These are phyloP conservation scores for Drosophila fulvimacula DNA, from an alignment of 2,888 invertebrate species.

Conservation along the genomic window DNA sequence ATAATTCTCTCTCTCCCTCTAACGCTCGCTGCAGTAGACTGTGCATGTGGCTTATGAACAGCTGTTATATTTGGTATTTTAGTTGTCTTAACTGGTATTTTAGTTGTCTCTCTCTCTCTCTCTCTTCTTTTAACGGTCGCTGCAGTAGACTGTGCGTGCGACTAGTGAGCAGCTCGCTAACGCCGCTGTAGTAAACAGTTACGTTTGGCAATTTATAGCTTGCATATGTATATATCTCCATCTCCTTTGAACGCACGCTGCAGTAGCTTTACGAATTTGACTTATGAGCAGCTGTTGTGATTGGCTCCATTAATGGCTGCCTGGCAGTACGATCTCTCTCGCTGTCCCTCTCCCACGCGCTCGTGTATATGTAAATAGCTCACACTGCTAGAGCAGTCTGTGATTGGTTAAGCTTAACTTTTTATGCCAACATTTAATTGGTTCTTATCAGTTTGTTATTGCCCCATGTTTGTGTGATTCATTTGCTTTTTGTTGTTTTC, in stretches of 20 bases:
- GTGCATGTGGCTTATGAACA: background rate
- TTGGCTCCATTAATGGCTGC: background rate
- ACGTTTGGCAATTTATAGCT: background rate
- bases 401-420: background rate
- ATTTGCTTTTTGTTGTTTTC: constrained; percentile 13
- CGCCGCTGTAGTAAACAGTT: background rate
- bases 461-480: constrained; percentile 8
- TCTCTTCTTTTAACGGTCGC: background rate
- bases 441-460: background rate
- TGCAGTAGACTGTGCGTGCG: too few species aligned
- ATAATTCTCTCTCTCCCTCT: background rate
- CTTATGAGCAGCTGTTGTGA: background rate
- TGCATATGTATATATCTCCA: background rate
- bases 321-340: background rate
- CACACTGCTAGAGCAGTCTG: background rate
- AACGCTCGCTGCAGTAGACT: background rate
- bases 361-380: background rate
- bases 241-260: background rate
- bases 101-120: background rate
- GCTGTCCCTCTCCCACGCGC: background rate
- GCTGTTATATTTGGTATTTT: background rate
- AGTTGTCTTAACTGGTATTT: background rate
- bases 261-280: background rate
- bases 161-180: too few species aligned
- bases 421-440: background rate